Evolutionary conservation across 1,140 invertebrate species (phyloP).

Genomic region (Mya arenaria): DNA sequence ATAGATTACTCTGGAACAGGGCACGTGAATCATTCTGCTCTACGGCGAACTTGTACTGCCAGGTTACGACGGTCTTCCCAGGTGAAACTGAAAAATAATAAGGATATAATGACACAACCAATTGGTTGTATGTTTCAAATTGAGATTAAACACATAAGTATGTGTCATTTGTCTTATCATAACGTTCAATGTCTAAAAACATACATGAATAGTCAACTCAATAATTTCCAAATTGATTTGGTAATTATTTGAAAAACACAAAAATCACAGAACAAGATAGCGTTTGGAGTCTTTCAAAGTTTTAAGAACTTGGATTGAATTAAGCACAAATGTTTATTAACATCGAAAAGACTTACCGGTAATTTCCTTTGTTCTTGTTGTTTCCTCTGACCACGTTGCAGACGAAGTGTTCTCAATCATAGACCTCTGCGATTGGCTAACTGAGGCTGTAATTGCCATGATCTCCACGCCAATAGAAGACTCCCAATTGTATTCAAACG

Average conservation of each 20-base stretch:
- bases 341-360: not conserved
- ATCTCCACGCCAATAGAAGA: not conserved
- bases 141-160: no score
- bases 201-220: no score
- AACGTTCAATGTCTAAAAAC: no score
- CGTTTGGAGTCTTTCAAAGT: no score
- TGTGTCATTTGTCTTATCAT: no score
- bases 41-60: slow-evolving; percentile 17
- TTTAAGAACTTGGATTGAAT: not conserved
- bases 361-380: slow-evolving; percentile 5
- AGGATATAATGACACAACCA: no score
- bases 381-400: not conserved
- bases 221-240: no score
- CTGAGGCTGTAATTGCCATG: not conserved
- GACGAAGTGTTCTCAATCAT: not conserved
- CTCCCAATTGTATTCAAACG: not conserved
- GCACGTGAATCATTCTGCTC: not conserved
- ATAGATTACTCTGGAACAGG: slow-evolving; percentile 8
- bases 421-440: not conserved
- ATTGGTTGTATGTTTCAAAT: no score
- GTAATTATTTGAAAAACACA: no score
- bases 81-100: not conserved
- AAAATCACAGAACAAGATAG: no score
- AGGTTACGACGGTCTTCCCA: slow-evolving; percentile 5
- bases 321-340: not conserved